Conservation (phyloP, 1,140 invertebrate species). For the Octopus bimaculoides region DNA sequence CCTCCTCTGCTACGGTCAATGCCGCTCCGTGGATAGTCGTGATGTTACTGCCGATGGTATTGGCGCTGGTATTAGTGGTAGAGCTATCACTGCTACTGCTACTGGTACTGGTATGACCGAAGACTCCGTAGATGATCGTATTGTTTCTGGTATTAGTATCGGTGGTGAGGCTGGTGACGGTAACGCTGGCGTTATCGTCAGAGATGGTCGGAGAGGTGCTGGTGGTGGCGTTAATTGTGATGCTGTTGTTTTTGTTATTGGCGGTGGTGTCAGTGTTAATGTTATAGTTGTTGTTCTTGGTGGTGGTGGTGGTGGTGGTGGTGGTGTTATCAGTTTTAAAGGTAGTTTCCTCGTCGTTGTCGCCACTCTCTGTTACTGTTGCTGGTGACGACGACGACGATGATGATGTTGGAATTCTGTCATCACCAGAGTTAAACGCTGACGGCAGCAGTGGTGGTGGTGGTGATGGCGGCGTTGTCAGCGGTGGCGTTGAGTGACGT, state of each 20-base stretch:
- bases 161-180: neutral
- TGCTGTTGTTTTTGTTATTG: neutral
- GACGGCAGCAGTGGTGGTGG: neutral
- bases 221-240: neutral
- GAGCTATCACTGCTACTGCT: neutral
- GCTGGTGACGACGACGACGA: no score
- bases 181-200: neutral
- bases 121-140: neutral
- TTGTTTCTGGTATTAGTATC: neutral
- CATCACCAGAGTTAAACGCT: no score
- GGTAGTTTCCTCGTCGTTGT: neutral
- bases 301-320: neutral
- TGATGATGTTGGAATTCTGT: no score
- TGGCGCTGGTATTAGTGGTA: neutral
- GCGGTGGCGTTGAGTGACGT: neutral
- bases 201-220: neutral
- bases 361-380: no score
- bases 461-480: neutral
- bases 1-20: neutral
- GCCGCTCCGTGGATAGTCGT: neutral
- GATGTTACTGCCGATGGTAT: neutral
- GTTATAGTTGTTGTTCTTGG: neutral
- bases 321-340: neutral
- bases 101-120: neutral
- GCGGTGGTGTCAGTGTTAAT: neutral